Conservation (phyloP, 1,140 invertebrate species). For the Tachypleus tridentatus region DNA sequence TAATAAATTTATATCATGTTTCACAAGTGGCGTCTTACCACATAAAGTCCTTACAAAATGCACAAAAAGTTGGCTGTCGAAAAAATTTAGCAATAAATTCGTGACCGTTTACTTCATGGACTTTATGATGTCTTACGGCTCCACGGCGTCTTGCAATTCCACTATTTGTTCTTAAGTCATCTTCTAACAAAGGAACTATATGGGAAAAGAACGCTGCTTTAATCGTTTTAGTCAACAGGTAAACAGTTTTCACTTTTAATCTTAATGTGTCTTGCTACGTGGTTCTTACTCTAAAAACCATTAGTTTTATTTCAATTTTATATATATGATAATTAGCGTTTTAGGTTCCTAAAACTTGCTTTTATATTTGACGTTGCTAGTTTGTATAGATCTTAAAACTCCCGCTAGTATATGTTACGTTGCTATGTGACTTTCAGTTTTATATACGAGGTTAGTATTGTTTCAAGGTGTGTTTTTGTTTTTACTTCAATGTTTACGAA, state of each 20-base stretch:
- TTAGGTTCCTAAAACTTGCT: not conserved
- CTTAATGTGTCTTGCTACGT: not conserved
- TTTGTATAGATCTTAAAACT: too few relatives aligned
- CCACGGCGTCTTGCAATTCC: slow-evolving; percentile 11
- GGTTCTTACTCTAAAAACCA: not conserved
- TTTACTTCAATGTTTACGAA: too few relatives aligned
- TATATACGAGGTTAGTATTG: too few relatives aligned
- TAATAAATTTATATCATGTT: not conserved
- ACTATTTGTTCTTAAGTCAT: not conserved
- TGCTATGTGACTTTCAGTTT: too few relatives aligned
- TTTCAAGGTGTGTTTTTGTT: too few relatives aligned
- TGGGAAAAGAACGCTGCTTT: too few relatives aligned
- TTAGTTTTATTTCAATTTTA: not conserved
- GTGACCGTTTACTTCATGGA: slow-evolving; percentile 95
- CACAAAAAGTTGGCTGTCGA: slow-evolving; percentile 89
- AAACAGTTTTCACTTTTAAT: not conserved
- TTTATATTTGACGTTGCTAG: too few relatives aligned
- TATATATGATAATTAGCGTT: not conserved
- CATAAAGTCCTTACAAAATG: slow-evolving; percentile 79
- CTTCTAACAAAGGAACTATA: not conserved
- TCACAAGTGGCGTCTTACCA: slow-evolving; percentile 42
- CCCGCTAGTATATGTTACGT: too few relatives aligned
- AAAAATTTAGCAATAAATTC: slow-evolving; percentile 99
- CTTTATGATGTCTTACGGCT: slow-evolving; percentile 29
- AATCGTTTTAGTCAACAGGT: too few relatives aligned